Evolutionary conservation across 2,797 vertebrate species (phyloP).

Genomic region (Chelonia mydas): DNA sequence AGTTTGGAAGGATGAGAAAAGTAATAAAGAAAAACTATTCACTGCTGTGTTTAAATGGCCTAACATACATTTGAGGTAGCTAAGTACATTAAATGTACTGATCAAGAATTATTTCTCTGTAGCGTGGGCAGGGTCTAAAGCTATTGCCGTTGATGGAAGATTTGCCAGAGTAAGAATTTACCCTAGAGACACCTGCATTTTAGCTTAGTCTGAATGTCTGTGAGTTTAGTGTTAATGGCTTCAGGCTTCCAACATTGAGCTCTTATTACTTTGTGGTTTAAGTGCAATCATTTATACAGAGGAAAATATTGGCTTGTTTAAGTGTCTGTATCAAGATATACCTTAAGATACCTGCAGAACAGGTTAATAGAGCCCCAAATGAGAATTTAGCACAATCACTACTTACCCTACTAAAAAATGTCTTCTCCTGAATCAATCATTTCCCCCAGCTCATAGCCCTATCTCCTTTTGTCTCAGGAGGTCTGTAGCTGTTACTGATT

Average conservation of each 20-base stretch:
- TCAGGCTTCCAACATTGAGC: background rate
- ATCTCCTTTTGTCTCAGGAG: background rate
- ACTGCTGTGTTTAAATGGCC: background rate
- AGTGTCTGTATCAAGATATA: background rate
- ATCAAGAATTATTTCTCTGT: background rate
- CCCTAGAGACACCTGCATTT: background rate
- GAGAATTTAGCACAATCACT: background rate
- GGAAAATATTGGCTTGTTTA: background rate
- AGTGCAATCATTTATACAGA: conserved; percentile 13
- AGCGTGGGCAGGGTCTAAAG: background rate
- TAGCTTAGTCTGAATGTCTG: background rate
- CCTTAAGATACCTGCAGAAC: background rate
- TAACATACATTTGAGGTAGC: background rate
- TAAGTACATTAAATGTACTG: background rate
- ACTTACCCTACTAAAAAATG: background rate
- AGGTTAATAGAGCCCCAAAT: background rate
- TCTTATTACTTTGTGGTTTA: conserved; percentile 8
- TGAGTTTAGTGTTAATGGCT: background rate
- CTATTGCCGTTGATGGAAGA: background rate
- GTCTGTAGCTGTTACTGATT: background rate
- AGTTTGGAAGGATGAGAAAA: background rate
- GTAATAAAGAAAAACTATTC: background rate
- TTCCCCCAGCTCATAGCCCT: background rate
- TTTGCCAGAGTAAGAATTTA: background rate
- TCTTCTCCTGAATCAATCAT: background rate